Evolutionary conservation across 2,888 invertebrate species (phyloP).

Genomic region (Troilus luridus): DNA sequence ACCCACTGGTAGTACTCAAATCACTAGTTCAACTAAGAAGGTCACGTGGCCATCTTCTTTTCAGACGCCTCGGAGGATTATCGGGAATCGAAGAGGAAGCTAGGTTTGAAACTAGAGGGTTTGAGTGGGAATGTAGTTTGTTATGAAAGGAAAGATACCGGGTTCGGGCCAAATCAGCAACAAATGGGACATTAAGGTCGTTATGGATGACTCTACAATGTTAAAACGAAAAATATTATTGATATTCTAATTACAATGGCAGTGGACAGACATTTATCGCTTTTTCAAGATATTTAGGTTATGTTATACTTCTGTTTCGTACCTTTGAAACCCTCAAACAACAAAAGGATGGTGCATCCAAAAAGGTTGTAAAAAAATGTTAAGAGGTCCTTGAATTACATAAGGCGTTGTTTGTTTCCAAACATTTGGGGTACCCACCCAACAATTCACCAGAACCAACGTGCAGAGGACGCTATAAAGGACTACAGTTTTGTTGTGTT

Average conservation of each 20-base stretch:
- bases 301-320: neutral
- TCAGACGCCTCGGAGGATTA: no score
- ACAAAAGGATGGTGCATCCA: constrained; percentile 1
- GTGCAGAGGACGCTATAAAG: neutral
- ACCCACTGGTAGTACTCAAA: no score
- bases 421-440: neutral
- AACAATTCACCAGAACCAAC: neutral
- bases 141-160: no score
- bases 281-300: neutral
- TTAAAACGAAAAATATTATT: neutral
- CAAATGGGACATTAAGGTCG: no score
- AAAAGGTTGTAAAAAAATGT: neutral
- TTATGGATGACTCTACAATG: neutral
- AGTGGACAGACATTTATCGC: neutral
- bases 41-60: no score
- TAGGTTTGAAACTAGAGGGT: no score
- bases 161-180: no score
- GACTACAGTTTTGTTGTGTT: neutral
- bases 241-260: neutral
- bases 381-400: constrained; percentile 5
- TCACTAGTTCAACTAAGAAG: no score
- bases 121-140: no score
- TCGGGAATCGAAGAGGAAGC: no score
- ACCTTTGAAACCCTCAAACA: neutral
- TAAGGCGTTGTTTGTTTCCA: neutral